Conservation (phyloP, 2,797 vertebrate genomes). For the Acipenser ruthenus region DNA sequence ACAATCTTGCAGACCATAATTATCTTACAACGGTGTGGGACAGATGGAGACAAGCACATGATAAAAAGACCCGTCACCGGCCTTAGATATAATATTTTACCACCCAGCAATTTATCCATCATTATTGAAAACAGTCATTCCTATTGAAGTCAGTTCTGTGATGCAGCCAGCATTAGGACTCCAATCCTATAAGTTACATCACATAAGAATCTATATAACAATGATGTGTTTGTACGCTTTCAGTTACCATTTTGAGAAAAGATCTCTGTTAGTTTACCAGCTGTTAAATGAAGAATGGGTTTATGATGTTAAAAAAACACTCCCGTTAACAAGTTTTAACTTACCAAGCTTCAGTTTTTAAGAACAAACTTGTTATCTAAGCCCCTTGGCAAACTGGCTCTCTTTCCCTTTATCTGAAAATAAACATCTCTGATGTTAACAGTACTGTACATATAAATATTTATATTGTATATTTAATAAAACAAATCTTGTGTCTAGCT, state of each 20-base stretch:
- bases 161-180: constrained; percentile 56
- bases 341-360: too few species aligned
- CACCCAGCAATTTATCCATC: constrained; percentile 82
- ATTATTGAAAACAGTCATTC: constrained; percentile 72
- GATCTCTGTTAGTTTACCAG: too few species aligned
- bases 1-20: constrained; percentile 72
- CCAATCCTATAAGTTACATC: constrained; percentile 65
- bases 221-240: constrained; percentile 35
- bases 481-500: too few species aligned
- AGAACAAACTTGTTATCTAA: too few species aligned
- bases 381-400: too few species aligned
- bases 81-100: constrained; percentile 72
- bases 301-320: too few species aligned
- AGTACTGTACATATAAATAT: too few species aligned
- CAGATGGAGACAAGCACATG: constrained; percentile 66
- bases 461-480: too few species aligned
- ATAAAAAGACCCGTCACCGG: constrained; percentile 72
- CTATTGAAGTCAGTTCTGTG: constrained; percentile 70
- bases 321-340: too few species aligned
- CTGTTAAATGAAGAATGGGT: too few species aligned
- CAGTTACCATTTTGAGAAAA: background rate
- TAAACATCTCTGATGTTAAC: too few species aligned
- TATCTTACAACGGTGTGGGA: constrained; percentile 64
- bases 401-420: too few species aligned
- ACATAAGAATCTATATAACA: constrained; percentile 47